Conservation (phyloP, 2,888 invertebrate genomes). For the Pristionchus arcanus region DNA sequence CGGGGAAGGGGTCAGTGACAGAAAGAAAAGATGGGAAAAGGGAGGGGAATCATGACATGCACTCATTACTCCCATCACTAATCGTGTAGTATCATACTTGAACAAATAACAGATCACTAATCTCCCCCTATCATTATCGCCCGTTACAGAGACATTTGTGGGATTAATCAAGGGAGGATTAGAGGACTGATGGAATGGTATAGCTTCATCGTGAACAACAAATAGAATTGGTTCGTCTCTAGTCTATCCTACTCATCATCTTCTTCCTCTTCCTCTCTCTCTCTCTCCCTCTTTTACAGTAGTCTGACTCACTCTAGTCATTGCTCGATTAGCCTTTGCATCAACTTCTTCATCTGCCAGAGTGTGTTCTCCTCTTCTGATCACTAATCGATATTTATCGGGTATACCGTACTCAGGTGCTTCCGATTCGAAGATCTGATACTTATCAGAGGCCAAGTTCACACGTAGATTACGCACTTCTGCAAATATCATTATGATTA, state of each 20-base stretch:
- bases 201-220: not conserved
- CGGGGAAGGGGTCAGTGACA: conserved; percentile 20
- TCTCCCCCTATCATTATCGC: conserved; percentile 26
- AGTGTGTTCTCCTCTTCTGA: conserved; percentile 49
- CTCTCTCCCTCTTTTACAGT: not conserved
- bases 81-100: not conserved
- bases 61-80: conserved; percentile 12
- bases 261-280: too few species aligned
- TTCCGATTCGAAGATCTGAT: conserved; percentile 79
- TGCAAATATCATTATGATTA: conserved; percentile 53
- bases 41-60: not conserved
- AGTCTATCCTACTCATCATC: not conserved
- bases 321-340: conserved; percentile 44
- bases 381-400: conserved; percentile 67
- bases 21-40: not conserved
- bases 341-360: conserved; percentile 53
- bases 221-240: not conserved
- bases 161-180: not conserved
- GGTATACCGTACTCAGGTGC: conserved; percentile 72
- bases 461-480: conserved; percentile 70
- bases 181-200: not conserved
- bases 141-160: not conserved
- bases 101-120: conserved; percentile 18
- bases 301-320: conserved; percentile 46
- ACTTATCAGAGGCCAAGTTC: conserved; percentile 75